Evolutionary conservation across 2,888 invertebrate species (phyloP), one percentile per base, ranked within the genome.

Genomic region (Esperia sulphurella): DNA sequence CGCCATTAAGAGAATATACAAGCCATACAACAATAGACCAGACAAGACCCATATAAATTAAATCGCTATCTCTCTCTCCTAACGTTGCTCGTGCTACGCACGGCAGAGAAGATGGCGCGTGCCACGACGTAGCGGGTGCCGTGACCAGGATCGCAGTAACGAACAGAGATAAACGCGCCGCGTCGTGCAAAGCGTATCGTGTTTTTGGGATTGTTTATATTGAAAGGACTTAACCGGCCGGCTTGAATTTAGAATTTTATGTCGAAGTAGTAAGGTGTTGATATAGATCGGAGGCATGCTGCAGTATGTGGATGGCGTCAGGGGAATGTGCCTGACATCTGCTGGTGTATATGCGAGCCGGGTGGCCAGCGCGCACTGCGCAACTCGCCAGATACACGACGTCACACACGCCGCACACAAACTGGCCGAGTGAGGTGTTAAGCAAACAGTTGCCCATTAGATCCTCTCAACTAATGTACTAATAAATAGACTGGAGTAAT

Each of bases 341-440:
- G 65, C 70, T 60, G 41, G 46, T 53, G 49, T 54, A 58, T 77
- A 83, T 88, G 87, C 46, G 72, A 47, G 67, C 88, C 87, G 71
- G 74, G 86, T 89, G 69, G 59, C 58, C 79, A 84, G 83, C 88
- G 87, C 88, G 86, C 85, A 88, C 83, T 88, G 88, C 88, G 88
- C 88, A 89, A 89, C 87, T 89, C 88, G 82, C 83, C 78, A 77
- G 83, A 83, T 80, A 82, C 73, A 76, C 74, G 71, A 83, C 83
- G 83, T 83, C 81, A 82, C 68, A 66, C 68, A 71, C 73, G 72
- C 65, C 52, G 50, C 55, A 54, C 65, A 66, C 67, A 68, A 68
- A 63, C 60, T 59, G 55, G 58, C 13, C 39, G 39, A n/a, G 14
- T 39, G 14, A 39, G 14, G 39, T 8, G 56, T 60, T 66, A 61